These are phyloP conservation scores for Chrysemys picta DNA, from an alignment of 2,113 vertebrate species.

Conservation along the genomic window DNA sequence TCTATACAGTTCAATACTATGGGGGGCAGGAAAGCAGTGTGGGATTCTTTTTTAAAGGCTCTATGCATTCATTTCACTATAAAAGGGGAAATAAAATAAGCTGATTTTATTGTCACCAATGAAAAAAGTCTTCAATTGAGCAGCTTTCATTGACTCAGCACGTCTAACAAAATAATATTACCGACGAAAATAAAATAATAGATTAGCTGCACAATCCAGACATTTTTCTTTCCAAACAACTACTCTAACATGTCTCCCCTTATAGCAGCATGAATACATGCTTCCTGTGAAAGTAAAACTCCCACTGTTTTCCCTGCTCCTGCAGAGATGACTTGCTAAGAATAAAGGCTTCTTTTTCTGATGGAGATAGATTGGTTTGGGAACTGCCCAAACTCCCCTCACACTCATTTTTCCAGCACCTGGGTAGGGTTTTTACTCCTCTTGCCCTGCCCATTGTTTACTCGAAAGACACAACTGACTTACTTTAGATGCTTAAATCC, in stretches of 20 bases:
- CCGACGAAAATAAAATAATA: constrained; percentile 45
- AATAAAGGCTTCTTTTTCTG: constrained; percentile 6
- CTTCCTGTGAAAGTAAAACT: not conserved
- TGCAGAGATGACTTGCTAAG: constrained; percentile 2
- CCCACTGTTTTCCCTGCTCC: constrained; percentile 10
- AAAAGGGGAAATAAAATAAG: constrained; percentile 46
- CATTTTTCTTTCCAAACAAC: not conserved
- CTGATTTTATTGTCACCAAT: constrained; percentile 55
- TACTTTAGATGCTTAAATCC: not conserved
- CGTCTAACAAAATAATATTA: constrained; percentile 50
- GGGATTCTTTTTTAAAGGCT: constrained; percentile 37
- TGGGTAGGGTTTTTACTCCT: not conserved
- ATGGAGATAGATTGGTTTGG: not conserved
- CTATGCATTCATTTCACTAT: not conserved
- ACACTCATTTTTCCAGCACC: not conserved
- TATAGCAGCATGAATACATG: not conserved
- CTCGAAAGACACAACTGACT: not conserved
- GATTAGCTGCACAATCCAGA: not conserved
- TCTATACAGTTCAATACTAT: not conserved
- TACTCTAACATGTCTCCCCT: not conserved
- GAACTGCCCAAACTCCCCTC: not conserved
- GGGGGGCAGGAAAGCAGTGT: not conserved
- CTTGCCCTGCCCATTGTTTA: not conserved
- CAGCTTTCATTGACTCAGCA: not conserved
- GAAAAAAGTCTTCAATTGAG: constrained; percentile 39